Base-by-base conservation (phyloP, 2,888 invertebrate genomes). In the Schizotus pectinicornis region DNA sequence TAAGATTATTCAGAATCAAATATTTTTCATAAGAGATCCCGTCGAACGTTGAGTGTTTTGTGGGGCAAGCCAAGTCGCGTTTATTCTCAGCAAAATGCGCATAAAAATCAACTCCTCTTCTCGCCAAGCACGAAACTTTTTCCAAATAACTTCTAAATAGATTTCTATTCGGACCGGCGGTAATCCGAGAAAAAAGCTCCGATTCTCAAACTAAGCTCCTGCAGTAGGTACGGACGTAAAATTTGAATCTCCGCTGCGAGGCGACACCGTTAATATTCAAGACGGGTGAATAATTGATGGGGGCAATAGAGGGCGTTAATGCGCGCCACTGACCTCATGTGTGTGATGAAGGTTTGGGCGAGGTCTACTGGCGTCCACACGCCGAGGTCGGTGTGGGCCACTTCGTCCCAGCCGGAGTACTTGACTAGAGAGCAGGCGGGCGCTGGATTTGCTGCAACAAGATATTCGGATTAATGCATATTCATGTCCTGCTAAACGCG, bases 391-490 rank as follows among this genome's bases (percentile, higher is more conserved):
- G 78, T 68, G 58, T 79, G 73, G 49, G 74, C 76, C 39, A 81
- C 72, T 42, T 81, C 80, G 45, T 78, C 77, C 82, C 82, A 83
- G 12, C 77, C 77, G 34, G 79, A 77, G 70, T 83, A 83, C 68
- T 80, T 81, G 65, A 82, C 79, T 49, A 80, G 72, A 33, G 79
- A 77, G 65, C 82, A 82, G 22, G 80, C 73, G n/a, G 81, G 81
- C 13, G 80, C 78, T 31, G 81, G 80, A 65, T 78, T 71, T 66
- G 78, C 82, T 82, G 79, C 36, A 80, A 80, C 72, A 74, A 69
- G 63, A 69, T 48, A 50, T 43, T 34, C 33, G 11, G 34, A 49
- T 65, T 67, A 69, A 69, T 70, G 65, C 66, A 68, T 66, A 67
- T 67, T 67, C 68, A 67, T 69, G 64, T 51, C 33, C 48, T 51